Evolutionary conservation across 2,113 vertebrate species (phyloP).

Genomic region (Solea solea): DNA sequence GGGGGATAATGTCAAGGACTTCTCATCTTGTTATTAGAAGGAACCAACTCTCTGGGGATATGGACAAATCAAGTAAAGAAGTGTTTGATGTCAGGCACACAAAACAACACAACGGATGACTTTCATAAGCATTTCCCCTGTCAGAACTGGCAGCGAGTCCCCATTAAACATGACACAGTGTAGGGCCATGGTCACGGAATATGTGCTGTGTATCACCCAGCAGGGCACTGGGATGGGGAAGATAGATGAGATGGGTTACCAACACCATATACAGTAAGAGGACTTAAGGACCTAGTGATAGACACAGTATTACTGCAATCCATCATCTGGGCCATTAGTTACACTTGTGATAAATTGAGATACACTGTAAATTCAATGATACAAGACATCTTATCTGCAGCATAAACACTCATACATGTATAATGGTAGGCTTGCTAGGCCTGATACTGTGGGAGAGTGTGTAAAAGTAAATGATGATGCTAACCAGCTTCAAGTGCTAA

Average conservation of each 20-base stretch:
- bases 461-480: slow-evolving; percentile 48
- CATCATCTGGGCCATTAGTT: slow-evolving; percentile 58
- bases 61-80: slow-evolving; percentile 8
- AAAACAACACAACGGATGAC: slow-evolving; percentile 2
- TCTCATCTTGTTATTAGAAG: slow-evolving; percentile 30
- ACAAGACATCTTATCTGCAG: slow-evolving; percentile 28
- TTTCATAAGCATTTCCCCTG: slow-evolving; percentile 10
- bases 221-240: slow-evolving; percentile 30
- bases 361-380: slow-evolving; percentile 30
- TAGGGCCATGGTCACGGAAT: slow-evolving; percentile 28
- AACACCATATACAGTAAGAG: slow-evolving; percentile 49
- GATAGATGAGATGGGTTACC: slow-evolving; percentile 52
- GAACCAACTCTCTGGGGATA: slow-evolving; percentile 7
- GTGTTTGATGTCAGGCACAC: slow-evolving; percentile 3
- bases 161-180: slow-evolving; percentile 41
- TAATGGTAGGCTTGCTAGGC: slow-evolving; percentile 3
- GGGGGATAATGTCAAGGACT: slow-evolving; percentile 11
- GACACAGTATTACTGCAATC: slow-evolving; percentile 56
- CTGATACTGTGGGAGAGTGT: slow-evolving; percentile 1
- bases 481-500: slow-evolving; percentile 66
- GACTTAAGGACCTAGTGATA: slow-evolving; percentile 61
- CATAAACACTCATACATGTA: slow-evolving; percentile 35
- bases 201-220: slow-evolving; percentile 37
- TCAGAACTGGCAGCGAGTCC: slow-evolving; percentile 30
- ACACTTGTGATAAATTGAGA: slow-evolving; percentile 49